A percentile compares a stretch with the other conserved stretches of the same genome.
Conservation (phyloP, 2,888 invertebrate species). For the Eurois occulta region DNA sequence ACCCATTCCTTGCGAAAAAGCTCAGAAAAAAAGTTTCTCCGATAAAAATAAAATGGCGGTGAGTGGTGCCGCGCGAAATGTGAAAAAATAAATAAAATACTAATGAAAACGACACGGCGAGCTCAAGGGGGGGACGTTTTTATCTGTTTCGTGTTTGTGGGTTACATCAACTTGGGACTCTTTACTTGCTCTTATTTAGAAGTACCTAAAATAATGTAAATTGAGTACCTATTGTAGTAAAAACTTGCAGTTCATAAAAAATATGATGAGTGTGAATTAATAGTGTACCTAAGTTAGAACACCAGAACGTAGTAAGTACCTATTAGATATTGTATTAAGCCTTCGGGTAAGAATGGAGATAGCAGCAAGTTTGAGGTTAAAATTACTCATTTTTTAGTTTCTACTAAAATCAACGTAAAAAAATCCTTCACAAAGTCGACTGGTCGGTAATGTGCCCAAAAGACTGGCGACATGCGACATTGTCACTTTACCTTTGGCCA, state of each 20-base stretch:
- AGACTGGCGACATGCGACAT: not conserved
- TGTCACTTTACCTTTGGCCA: not conserved
- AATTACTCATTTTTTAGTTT: not conserved
- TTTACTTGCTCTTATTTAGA: constrained; percentile 22
- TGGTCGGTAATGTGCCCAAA: not conserved
- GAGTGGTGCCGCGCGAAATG: constrained; percentile 50
- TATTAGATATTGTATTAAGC: no score
- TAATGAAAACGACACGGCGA: constrained; percentile 61
- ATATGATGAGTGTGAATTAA: not conserved
- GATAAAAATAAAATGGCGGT: constrained; percentile 47
- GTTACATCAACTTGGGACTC: constrained; percentile 53
- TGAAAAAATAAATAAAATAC: constrained; percentile 63
- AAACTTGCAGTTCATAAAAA: not conserved
- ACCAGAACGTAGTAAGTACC: not conserved
- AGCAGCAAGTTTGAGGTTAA: not conserved
- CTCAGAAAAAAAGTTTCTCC: constrained; percentile 33
- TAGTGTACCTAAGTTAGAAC: not conserved
- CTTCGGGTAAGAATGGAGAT: not conserved
- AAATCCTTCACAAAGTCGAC: not conserved
- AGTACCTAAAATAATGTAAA: constrained; percentile 23
- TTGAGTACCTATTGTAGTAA: not conserved
- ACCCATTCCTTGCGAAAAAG: constrained; percentile 30
- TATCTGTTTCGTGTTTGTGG: constrained; percentile 48
- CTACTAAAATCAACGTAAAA: not conserved
- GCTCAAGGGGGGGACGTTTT: constrained; percentile 59